Evolutionary conservation across 1,140 invertebrate genomes (phyloP), one percentile per base, ranked within the genome.

Genomic region (Solenopsis fugax): DNA sequence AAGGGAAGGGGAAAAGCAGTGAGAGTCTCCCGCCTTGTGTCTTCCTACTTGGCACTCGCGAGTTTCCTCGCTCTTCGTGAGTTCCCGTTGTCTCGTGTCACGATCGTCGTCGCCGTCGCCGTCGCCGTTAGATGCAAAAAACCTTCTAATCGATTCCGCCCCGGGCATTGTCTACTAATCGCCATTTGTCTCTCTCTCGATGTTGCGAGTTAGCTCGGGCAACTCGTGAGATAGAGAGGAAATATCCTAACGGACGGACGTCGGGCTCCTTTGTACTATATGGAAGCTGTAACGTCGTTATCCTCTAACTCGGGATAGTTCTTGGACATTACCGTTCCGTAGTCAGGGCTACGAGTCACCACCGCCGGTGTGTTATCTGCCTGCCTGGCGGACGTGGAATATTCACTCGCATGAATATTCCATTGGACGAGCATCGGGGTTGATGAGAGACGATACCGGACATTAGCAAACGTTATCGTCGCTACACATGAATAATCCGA

Each of bases 321-420:
- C 69, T 84, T 73, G 80, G 80, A 60, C 69, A 84, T 73, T 82
- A 73, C 67, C 80, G 80, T 84, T 73, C 54, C 54, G 37, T 56
- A 71, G 34, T 24, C n/a, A 41, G n/a, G n/a, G 29, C 41, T 62
- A 73, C 80, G 69, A 80, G 69, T 73, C 80, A 56, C 62, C 76
- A 34, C 48, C 12, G 76, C 37, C 77, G 48, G 62, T 54, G 29
- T 84, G 80, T 84, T 84, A 84, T 84, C 80, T 84, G 80, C 54
- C 21, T 60, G 69, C 18, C n/a, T 50, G 80, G 80, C 54, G 54
- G 80, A 84, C 80, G 69, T 45, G 41, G 69, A 73, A 60, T 60
- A 84, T 73, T 84, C 80, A 72, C 80, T 82, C 69, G 69, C 80
- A 84, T 84, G 80, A 84, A 84, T 84, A 84, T 84, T 84, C 80